These are phyloP conservation scores for Gavia stellata DNA, from an alignment of 2,113 vertebrate genomes.

Conservation along the genomic window DNA sequence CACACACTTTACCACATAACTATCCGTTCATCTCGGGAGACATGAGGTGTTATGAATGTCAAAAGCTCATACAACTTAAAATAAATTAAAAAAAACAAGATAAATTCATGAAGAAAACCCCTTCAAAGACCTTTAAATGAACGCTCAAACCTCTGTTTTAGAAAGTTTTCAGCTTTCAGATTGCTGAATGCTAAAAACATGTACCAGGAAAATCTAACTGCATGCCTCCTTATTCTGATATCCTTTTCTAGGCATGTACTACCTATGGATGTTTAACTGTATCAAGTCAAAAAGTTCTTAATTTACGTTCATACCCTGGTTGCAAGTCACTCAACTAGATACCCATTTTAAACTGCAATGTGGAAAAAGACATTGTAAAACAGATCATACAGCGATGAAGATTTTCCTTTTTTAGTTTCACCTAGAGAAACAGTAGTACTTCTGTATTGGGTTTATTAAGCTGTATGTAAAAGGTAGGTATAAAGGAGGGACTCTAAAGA, in stretches of 20 bases:
- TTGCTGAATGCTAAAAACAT: not conserved
- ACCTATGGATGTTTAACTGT: not conserved
- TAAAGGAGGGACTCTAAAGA: not conserved
- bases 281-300: not conserved
- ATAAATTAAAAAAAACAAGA: not conserved
- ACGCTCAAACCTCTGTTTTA: not conserved
- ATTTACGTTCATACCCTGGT: not conserved
- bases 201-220: not conserved
- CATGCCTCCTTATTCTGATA: not conserved
- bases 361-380: not conserved
- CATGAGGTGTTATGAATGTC: not conserved
- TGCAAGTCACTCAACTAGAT: not conserved
- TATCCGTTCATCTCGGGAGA: not conserved
- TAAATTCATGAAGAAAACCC: not conserved
- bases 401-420: not conserved
- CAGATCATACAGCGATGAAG: not conserved
- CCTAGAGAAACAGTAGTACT: not conserved
- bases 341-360: not conserved
- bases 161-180: not conserved
- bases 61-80: not conserved
- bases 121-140: not conserved
- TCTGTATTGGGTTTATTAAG: not conserved
- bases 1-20: not conserved
- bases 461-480: not conserved
- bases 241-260: not conserved